A percentile compares a stretch with the other conserved stretches of the same genome.
phyloP scores from a whole-genome alignment of 2,113 vertebrate species.

The Dendropsophus ebraccatus region DNA sequence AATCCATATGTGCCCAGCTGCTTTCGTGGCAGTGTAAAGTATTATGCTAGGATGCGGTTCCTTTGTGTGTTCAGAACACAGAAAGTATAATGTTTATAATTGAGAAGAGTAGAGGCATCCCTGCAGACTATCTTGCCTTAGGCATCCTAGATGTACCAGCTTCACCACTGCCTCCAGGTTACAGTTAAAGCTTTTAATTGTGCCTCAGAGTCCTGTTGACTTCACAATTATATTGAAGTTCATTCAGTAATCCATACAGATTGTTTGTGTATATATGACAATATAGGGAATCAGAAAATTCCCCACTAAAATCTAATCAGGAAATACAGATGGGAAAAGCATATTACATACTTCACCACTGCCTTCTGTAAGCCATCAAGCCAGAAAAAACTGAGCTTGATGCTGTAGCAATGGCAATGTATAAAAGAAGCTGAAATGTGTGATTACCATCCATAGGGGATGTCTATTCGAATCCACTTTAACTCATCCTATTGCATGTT shows the following conservation, averaged over 20 bases:
- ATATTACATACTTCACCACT: too few relatives aligned
- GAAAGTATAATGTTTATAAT: conserved; percentile 30
- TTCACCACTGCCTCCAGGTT: conserved; percentile 15
- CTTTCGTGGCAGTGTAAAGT: background rate
- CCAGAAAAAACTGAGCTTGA: background rate
- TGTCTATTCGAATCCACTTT: conserved; percentile 19
- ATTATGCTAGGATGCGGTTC: background rate
- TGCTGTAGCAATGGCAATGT: background rate
- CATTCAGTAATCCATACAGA: background rate
- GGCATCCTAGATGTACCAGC: background rate
- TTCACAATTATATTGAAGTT: background rate
- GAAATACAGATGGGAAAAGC: too few relatives aligned
- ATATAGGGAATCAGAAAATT: background rate
- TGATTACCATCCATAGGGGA: conserved; percentile 13
- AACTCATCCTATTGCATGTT: background rate
- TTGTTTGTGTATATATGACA: background rate
- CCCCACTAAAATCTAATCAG: background rate
- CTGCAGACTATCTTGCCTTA: background rate
- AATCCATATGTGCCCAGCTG: background rate
- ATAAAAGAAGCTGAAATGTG: background rate
- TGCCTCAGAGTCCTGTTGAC: conserved; percentile 17
- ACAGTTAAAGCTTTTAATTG: conserved; percentile 19
- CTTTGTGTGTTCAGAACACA: background rate
- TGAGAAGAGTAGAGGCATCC: background rate
- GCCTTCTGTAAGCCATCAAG: background rate